These are phyloP conservation scores for Azorinus chamasolen DNA, from an alignment of 2,888 invertebrate genomes.

Conservation along the genomic window DNA sequence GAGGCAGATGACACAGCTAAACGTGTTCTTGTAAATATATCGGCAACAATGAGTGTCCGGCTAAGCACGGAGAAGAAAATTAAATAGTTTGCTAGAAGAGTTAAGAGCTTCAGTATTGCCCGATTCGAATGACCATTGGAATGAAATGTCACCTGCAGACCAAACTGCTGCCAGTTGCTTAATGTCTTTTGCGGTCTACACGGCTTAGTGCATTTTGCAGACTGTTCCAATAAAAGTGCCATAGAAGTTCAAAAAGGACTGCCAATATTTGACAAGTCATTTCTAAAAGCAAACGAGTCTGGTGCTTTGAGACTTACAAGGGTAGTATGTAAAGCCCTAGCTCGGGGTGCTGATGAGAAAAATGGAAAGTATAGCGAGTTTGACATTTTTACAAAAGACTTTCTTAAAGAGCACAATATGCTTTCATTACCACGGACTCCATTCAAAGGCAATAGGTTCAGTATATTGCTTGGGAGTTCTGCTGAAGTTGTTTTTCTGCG, in stretches of 20 bases:
- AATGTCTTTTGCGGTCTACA: conserved; percentile 69
- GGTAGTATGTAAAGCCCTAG: conserved; percentile 51
- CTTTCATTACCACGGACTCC: conserved; percentile 29
- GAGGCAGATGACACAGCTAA: conserved; percentile 5
- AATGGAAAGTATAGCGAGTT: conserved; percentile 44
- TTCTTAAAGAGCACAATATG: conserved; percentile 31
- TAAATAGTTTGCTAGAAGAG: conserved; percentile 49
- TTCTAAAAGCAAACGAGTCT: conserved; percentile 41
- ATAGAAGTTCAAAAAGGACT: conserved; percentile 37
- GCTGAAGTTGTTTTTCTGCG: conserved; percentile 43
- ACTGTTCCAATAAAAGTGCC: conserved; percentile 34
- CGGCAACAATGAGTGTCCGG: conserved; percentile 30
- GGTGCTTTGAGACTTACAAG: conserved; percentile 33
- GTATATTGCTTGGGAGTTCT: conserved; percentile 54
- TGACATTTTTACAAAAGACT: conserved; percentile 26
- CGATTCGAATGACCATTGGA: conserved; percentile 43
- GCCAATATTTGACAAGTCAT: conserved; percentile 37
- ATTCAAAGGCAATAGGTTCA: conserved; percentile 63
- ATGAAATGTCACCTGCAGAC: conserved; percentile 37
- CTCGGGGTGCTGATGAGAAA: conserved; percentile 59
- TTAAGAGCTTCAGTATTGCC: conserved; percentile 50
- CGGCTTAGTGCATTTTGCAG: conserved; percentile 57
- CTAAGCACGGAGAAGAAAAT: conserved; percentile 36
- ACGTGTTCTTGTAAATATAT: conserved; percentile 9
- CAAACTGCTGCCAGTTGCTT: conserved; percentile 30